Conservation (phyloP, 1,140 invertebrate species). For the Araneus ventricosus region DNA sequence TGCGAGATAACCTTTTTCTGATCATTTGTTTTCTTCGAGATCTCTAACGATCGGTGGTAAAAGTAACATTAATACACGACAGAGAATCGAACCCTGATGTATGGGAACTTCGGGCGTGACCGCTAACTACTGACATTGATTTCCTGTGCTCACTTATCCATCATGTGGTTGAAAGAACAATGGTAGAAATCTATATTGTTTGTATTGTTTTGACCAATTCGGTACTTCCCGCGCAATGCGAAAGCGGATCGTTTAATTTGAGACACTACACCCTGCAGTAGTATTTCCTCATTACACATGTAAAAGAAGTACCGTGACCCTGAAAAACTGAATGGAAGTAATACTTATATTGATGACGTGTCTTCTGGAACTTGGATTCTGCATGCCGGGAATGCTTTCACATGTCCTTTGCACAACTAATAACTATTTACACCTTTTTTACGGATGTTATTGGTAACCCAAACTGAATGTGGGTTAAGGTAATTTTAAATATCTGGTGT, state of each 20-base stretch:
- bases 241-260: not conserved
- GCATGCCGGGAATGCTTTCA: too few species aligned
- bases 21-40: slow-evolving; percentile 8
- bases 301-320: not conserved
- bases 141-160: not conserved
- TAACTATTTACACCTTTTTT: too few species aligned
- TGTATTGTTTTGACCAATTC: not conserved
- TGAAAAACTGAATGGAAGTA: not conserved
- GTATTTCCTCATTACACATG: not conserved
- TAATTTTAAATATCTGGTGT: too few species aligned
- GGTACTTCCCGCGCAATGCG: slow-evolving; percentile 31
- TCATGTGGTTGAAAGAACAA: slow-evolving; percentile 24
- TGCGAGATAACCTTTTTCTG: not conserved
- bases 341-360: too few species aligned
- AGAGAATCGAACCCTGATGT: not conserved
- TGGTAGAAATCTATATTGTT: slow-evolving; percentile 36
- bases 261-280: not conserved
- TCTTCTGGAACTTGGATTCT: too few species aligned
- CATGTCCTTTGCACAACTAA: too few species aligned
- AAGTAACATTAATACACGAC: not conserved
- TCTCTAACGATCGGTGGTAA: not conserved
- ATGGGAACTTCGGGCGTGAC: slow-evolving; percentile 18
- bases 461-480: too few species aligned
- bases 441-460: too few species aligned
- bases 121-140: slow-evolving; percentile 48